Evolutionary conservation across 2,888 invertebrate genomes (phyloP).

Genomic region (Polydesmus complanatus): DNA sequence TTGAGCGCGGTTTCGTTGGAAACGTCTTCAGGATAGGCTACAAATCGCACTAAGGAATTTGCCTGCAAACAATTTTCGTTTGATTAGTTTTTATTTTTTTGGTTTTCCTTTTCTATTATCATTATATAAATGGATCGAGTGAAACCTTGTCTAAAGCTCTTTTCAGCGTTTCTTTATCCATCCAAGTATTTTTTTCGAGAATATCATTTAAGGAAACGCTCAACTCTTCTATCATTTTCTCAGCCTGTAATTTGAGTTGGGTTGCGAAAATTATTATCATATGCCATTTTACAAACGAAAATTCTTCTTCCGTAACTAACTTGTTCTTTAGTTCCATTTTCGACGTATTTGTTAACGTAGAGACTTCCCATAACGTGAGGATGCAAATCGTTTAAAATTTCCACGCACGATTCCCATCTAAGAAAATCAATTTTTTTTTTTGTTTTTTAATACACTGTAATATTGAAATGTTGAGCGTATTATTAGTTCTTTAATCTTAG

Average conservation of each 20-base stretch:
- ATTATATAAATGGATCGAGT: neutral
- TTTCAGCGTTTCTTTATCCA: slow-evolving; percentile 13
- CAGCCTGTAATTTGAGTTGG: slow-evolving; percentile 1
- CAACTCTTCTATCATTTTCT: slow-evolving; percentile 9
- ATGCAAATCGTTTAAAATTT: slow-evolving; percentile 4
- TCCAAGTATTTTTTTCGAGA: slow-evolving; percentile 11
- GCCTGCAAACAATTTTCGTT: slow-evolving; percentile 9
- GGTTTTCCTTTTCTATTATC: too few relatives aligned
- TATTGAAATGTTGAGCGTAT: neutral
- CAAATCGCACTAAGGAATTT: slow-evolving; percentile 8
- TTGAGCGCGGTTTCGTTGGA: slow-evolving; percentile 9
- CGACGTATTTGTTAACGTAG: slow-evolving; percentile 3
- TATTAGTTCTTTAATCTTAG: neutral
- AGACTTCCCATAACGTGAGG: slow-evolving; percentile 7
- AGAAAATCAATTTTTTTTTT: neutral
- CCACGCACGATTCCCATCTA: slow-evolving; percentile 9
- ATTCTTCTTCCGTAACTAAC: slow-evolving; percentile 4
- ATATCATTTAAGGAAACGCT: neutral
- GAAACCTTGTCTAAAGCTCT: slow-evolving; percentile 12
- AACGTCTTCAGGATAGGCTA: slow-evolving; percentile 13
- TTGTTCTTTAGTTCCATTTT: slow-evolving; percentile 10
- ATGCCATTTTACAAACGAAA: neutral
- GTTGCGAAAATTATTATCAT: neutral
- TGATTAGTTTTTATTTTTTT: too few relatives aligned
- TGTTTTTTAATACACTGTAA: neutral